Evolutionary conservation across 1,140 invertebrate species (phyloP).

Genomic region (Caerostris extrusa): DNA sequence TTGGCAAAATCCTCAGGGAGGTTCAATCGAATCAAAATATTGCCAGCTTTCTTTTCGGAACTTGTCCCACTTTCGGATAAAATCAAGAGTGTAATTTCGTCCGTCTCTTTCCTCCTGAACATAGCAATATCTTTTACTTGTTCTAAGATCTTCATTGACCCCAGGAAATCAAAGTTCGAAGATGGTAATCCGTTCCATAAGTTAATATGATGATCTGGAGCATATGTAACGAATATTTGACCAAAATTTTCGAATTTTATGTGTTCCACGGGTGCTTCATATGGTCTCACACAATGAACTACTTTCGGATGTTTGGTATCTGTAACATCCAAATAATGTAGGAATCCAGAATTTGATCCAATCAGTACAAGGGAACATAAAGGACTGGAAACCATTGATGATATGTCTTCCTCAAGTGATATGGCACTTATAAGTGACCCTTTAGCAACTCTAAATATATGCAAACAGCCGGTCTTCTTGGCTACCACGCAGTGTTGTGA

Average conservation of each 20-base stretch:
- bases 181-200: conserved; percentile 51
- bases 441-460: conserved; percentile 15
- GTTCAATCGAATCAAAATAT: background rate
- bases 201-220: conserved; percentile 20
- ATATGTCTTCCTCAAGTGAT: conserved; percentile 32
- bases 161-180: conserved; percentile 27
- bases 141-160: background rate
- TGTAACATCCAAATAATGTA: conserved; percentile 29
- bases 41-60: conserved; percentile 27
- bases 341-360: conserved; percentile 21
- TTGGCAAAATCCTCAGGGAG: conserved; percentile 2
- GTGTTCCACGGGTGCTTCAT: conserved; percentile 14
- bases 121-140: conserved; percentile 24
- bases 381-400: conserved; percentile 29
- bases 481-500: background rate
- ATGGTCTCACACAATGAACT: conserved; percentile 13
- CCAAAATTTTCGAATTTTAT: conserved; percentile 51
- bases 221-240: background rate
- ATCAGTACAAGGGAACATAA: background rate
- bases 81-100: background rate
- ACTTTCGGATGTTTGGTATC: conserved; percentile 16
- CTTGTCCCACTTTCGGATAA: conserved; percentile 18
- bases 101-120: background rate
- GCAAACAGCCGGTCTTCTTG: background rate
- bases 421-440: background rate